A percentile compares a stretch with the other conserved stretches of the same genome.
Evolutionary conservation across 2,797 vertebrate species (phyloP).

Genomic region (Anguilla anguilla): DNA sequence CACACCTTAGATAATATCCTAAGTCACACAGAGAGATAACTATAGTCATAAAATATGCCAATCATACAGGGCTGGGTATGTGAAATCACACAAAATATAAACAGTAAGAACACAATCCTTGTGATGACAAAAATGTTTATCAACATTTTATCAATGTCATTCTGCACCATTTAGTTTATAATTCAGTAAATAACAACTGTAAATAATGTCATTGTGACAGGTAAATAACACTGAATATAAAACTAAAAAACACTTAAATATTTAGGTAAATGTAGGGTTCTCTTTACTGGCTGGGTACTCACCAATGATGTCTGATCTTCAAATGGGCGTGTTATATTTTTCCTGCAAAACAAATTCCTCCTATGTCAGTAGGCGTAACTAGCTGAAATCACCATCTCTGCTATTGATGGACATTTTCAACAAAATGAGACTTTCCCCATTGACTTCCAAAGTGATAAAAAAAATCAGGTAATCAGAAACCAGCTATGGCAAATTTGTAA

Average conservation of each 20-base stretch:
- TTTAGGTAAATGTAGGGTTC: not conserved
- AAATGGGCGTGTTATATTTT: slow-evolving; percentile 95
- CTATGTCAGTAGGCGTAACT: not conserved
- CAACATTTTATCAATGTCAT: not conserved
- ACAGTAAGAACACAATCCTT: not conserved
- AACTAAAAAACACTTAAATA: not conserved
- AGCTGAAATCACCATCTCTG: not conserved
- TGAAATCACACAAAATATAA: not conserved
- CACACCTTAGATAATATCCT: not conserved
- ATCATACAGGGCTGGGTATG: not conserved
- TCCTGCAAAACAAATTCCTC: slow-evolving; percentile 67
- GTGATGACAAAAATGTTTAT: not conserved
- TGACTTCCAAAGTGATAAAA: not conserved
- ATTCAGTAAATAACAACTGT: not conserved
- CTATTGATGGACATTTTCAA: not conserved
- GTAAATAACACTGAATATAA: not conserved
- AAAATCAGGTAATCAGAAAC: not conserved
- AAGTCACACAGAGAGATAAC: not conserved
- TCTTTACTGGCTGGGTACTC: slow-evolving; percentile 48
- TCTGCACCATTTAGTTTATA: not conserved
- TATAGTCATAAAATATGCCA: not conserved
- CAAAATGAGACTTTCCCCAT: not conserved
- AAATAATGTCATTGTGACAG: not conserved
- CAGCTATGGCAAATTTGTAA: not conserved
- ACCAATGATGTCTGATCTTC: slow-evolving; percentile 94